These are phyloP conservation scores for Urophycis tenuis DNA, from an alignment of 2,797 vertebrate genomes.

Conservation along the genomic window DNA sequence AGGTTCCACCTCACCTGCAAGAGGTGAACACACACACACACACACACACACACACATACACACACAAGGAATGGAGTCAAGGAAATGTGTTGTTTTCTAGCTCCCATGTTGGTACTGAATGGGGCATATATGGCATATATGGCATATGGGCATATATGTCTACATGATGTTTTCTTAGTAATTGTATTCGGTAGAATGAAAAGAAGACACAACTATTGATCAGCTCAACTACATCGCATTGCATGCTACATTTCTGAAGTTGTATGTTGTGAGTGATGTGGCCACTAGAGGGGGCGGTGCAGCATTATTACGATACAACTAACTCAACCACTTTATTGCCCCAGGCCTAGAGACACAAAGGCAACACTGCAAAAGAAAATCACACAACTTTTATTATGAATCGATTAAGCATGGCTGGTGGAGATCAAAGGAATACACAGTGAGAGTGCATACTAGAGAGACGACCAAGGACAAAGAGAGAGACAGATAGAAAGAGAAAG, in stretches of 20 bases:
- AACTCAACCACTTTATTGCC: background rate
- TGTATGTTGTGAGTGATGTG: background rate
- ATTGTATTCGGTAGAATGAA: background rate
- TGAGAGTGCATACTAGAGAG: background rate
- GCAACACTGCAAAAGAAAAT: too few species aligned
- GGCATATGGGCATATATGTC: too few species aligned
- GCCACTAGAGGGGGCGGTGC: conserved; percentile 53
- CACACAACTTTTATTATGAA: too few species aligned
- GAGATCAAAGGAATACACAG: background rate
- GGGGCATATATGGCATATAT: too few species aligned
- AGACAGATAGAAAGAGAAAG: too few species aligned
- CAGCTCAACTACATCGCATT: background rate
- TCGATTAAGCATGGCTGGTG: background rate
- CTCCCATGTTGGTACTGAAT: background rate
- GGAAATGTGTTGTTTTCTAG: background rate
- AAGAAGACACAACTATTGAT: background rate
- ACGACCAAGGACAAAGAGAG: background rate
- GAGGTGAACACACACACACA: conserved; percentile 3
- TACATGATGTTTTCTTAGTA: background rate
- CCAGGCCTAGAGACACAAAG: too few species aligned
- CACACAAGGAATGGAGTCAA: background rate
- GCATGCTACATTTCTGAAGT: background rate
- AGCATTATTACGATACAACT: conserved; percentile 9
- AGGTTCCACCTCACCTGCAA: conserved; percentile 81
- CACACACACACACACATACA: background rate